Percentiles rank a stretch among this genome's conserved stretches.
Conservation (phyloP, 2,888 invertebrate genomes). For the Sinohyriopsis cumingii region DNA sequence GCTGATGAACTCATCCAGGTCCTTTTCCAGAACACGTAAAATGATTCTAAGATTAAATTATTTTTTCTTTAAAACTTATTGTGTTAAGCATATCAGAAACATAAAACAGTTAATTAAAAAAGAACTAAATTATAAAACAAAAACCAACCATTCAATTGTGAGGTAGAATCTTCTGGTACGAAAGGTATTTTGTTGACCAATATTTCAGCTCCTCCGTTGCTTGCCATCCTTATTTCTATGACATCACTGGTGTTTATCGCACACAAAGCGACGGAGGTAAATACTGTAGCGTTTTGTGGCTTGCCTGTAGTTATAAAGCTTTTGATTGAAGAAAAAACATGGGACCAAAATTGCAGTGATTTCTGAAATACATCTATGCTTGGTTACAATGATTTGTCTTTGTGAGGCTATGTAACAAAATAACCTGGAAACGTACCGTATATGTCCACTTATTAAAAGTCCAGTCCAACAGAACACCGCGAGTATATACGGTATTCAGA, state of each 20-base stretch:
- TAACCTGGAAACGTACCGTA: background rate
- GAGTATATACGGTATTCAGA: background rate
- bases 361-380: no score
- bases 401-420: background rate
- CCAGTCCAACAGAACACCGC: background rate
- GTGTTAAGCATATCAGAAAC: constrained; percentile 31
- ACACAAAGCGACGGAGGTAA: constrained; percentile 51
- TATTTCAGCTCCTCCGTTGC: constrained; percentile 28
- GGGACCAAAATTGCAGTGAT: no score
- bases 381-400: background rate
- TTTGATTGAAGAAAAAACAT: no score
- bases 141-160: constrained; percentile 49
- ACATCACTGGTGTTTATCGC: constrained; percentile 39
- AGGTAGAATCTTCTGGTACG: constrained; percentile 34
- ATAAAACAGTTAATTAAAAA: background rate
- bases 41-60: no score
- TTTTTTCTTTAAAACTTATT: constrained; percentile 9
- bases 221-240: constrained; percentile 41
- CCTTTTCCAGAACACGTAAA: no score
- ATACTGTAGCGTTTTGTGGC: constrained; percentile 58
- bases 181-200: constrained; percentile 37
- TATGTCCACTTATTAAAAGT: background rate
- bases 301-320: constrained; percentile 34
- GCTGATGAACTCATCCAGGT: no score
- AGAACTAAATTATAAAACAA: background rate